These are phyloP conservation scores for Papilio glaucus DNA, from an alignment of 1,140 invertebrate genomes.

Conservation along the genomic window DNA sequence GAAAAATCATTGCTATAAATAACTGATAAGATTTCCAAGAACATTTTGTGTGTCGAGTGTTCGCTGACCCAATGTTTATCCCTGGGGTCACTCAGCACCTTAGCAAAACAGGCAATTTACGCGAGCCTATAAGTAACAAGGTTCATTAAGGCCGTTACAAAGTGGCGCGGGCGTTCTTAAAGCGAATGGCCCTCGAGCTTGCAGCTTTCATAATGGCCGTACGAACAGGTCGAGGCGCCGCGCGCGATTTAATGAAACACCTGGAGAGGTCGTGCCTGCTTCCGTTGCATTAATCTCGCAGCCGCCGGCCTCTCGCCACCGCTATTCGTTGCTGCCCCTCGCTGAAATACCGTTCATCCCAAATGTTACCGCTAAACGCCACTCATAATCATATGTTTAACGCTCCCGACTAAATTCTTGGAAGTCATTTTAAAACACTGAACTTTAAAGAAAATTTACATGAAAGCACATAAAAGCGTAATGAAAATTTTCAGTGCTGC, in stretches of 20 bases:
- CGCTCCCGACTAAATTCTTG: background rate
- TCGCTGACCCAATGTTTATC: slow-evolving; percentile 63
- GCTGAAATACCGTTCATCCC: slow-evolving; percentile 41
- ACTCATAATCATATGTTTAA: background rate
- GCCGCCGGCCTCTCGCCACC: slow-evolving; percentile 46
- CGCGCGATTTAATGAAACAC: slow-evolving; percentile 81
- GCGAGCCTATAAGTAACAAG: slow-evolving; percentile 81
- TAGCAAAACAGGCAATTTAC: slow-evolving; percentile 80
- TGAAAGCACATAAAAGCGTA: slow-evolving; percentile 19
- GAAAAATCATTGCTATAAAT: background rate
- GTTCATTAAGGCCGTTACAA: slow-evolving; percentile 82
- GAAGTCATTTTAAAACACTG: background rate
- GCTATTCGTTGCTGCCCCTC: background rate
- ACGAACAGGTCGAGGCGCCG: slow-evolving; percentile 73
- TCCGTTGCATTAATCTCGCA: slow-evolving; percentile 79
- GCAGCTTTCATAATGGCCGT: slow-evolving; percentile 79
- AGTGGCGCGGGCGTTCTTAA: slow-evolving; percentile 82
- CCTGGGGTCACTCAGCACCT: slow-evolving; percentile 46
- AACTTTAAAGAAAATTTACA: slow-evolving; percentile 6
- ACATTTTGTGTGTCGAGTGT: slow-evolving; percentile 26
- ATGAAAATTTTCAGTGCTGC: slow-evolving; percentile 20
- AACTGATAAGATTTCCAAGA: background rate
- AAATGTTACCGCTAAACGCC: background rate
- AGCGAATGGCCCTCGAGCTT: slow-evolving; percentile 81
- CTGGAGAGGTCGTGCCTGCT: slow-evolving; percentile 75